Conservation (phyloP, 2,113 vertebrate species). For the Aegithalos caudatus region DNA sequence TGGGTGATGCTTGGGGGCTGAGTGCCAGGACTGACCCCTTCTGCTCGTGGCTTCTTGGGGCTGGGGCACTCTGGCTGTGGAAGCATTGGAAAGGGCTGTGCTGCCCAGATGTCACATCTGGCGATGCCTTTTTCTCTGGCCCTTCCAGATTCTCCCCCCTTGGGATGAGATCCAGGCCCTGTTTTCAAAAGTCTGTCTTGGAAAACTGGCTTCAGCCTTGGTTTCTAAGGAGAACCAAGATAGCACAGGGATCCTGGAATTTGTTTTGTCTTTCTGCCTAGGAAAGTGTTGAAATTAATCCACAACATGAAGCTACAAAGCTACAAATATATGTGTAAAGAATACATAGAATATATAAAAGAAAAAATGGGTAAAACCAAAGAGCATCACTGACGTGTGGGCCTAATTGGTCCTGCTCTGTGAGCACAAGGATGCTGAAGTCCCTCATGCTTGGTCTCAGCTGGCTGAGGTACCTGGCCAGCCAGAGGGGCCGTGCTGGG, state of each 20-base stretch:
- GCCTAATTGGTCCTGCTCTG: not conserved
- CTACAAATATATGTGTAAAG: not conserved
- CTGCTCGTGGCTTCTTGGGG: not conserved
- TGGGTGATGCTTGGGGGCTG: not conserved
- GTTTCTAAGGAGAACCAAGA: not conserved
- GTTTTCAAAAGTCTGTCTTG: not conserved
- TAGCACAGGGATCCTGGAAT: not conserved
- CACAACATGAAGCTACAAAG: not conserved
- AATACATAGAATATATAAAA: not conserved
- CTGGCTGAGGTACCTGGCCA: not conserved
- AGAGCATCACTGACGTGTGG: not conserved
- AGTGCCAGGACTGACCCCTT: not conserved
- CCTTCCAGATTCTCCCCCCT: not conserved
- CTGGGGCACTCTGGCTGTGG: not conserved
- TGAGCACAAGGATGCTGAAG: not conserved
- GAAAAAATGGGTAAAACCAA: not conserved
- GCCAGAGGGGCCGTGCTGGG: not conserved
- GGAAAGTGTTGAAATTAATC: not conserved
- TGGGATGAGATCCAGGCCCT: not conserved
- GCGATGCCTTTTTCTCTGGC: not conserved
- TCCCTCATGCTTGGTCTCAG: not conserved
- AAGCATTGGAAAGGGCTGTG: not conserved
- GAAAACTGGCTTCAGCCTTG: not conserved
- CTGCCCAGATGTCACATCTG: not conserved
- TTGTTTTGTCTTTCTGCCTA: not conserved